Percentiles rank a stretch among this genome's conserved stretches.
Conservation (phyloP, 2,888 invertebrate species). For the Alviniconcha strummeri region DNA sequence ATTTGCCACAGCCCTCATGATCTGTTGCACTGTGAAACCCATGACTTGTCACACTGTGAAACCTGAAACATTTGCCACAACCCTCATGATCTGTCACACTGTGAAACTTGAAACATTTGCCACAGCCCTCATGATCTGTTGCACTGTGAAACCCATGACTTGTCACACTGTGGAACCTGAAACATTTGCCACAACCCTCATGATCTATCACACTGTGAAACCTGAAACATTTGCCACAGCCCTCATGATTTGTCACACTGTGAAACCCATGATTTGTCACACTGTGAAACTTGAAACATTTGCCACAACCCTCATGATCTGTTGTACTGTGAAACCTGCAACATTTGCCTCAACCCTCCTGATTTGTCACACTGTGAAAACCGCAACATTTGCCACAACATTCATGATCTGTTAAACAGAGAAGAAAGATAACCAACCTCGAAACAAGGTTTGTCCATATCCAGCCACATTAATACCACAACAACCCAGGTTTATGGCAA, state of each 20-base stretch:
- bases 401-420: neutral
- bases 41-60: too few relatives aligned
- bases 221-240: neutral
- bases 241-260: neutral
- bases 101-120: neutral
- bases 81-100: neutral
- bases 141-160: too few relatives aligned
- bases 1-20: neutral
- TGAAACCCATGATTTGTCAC: conserved; percentile 1
- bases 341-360: too few relatives aligned
- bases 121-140: neutral
- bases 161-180: neutral
- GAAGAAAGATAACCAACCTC: too few relatives aligned
- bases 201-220: neutral
- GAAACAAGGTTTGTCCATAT: too few relatives aligned
- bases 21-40: too few relatives aligned
- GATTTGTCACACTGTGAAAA: neutral
- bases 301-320: neutral
- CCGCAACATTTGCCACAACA: neutral
- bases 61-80: neutral
- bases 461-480: too few relatives aligned
- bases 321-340: too few relatives aligned
- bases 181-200: neutral
- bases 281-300: conserved; percentile 48
- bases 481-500: too few relatives aligned